Evolutionary conservation across 2,113 vertebrate species (phyloP).

Genomic region (Saimiri boliviensis): DNA sequence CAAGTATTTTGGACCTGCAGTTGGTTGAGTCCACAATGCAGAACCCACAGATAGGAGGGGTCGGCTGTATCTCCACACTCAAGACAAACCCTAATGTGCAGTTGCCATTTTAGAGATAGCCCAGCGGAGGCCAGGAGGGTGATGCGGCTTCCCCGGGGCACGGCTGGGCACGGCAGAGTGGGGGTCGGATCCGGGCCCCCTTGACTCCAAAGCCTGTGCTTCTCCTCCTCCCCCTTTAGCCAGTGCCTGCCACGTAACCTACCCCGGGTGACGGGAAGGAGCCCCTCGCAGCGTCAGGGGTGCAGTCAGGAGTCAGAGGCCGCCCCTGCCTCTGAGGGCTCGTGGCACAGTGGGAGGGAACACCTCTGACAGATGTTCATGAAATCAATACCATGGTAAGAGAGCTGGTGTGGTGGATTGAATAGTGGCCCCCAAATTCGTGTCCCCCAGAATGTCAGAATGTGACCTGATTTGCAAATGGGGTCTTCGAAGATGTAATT

Average conservation of each 20-base stretch:
- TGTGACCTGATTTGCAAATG: background rate
- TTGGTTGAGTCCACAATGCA: background rate
- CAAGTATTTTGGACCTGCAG: background rate
- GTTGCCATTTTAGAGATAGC: background rate
- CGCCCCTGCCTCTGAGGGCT: background rate
- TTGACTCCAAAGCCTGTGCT: background rate
- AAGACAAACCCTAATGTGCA: background rate
- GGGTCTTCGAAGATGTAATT: background rate
- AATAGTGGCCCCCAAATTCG: background rate
- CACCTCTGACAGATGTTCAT: rapidly evolving
- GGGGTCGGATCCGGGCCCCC: background rate
- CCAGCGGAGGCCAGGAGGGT: background rate
- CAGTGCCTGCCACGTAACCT: background rate
- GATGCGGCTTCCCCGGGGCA: rapidly evolving
- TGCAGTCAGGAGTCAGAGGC: background rate
- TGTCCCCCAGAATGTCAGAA: too few relatives aligned
- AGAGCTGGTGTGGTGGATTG: background rate
- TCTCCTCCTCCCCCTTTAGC: background rate
- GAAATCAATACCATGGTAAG: background rate
- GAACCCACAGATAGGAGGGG: background rate
- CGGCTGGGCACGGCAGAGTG: background rate
- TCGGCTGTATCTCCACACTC: background rate
- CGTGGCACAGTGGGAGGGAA: background rate
- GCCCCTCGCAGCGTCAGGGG: rapidly evolving
- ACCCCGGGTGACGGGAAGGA: rapidly evolving